Base-by-base conservation (phyloP, 2,797 vertebrate genomes). In the Parauchenoglanis ngamensis region DNA sequence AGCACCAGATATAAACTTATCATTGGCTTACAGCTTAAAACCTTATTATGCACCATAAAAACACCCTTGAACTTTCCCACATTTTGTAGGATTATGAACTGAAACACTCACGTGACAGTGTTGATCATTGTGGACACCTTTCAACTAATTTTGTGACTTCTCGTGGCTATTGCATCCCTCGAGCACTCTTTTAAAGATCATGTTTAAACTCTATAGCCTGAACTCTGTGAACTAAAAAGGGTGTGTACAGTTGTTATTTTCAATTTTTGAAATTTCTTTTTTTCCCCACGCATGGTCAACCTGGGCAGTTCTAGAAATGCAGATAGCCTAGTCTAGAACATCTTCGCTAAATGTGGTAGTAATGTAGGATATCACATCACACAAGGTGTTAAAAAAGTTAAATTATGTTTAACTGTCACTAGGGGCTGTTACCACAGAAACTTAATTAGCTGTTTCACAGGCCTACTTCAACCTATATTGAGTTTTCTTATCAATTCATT, bases 1-100 rank as follows among this genome's bases (percentile, higher is more conserved):
- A 77, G 46, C 49, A 77, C 75, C n/a, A 52, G 75, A 54, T 77
- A 54, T 54, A 77, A 17, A 19, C n/a, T 52, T 77, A 54, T 28
- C 25, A 54, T 77, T 77, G 49, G 25, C 13, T 54, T 77, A 28
- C 1, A 49, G 13, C 46, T 54, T 56, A 77, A 56, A 78, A 78
- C 2, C n/a, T 19, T 31, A 77, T 77, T 52, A 31, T 78, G 75
- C n/a, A 56, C n/a, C n/a, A 31, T 56, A 31, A 31, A 78, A 4
- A 28, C 75, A 56, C n/a, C 19, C 19, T 72, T 72, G 19, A 72
- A 72, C 7, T 7, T 72, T 40, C 68, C 17, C 19, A 72, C 7
- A 40, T 72, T 40, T 70, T 73, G 7, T 44, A 44, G 68, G 10
- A 35, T 73, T 46, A 1, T 46, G 8, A 46, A 46, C 28, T 68